Evolutionary conservation across 2,888 invertebrate genomes (phyloP).

Genomic region (Pandemis cinnamomeana): DNA sequence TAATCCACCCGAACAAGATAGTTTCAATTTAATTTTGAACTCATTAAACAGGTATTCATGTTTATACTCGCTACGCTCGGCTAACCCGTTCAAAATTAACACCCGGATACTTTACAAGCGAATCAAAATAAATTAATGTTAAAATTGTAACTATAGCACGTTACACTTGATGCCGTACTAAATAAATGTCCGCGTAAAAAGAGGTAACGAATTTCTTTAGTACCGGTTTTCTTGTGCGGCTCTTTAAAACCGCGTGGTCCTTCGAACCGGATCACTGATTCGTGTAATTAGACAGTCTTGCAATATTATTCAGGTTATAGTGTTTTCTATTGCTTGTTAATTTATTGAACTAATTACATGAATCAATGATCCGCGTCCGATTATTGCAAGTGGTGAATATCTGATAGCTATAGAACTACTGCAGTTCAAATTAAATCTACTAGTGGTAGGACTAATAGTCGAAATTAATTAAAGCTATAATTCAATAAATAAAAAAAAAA

Average conservation of each 20-base stretch:
- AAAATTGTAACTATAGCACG: background rate
- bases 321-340: too few relatives aligned
- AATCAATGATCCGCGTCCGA: too few relatives aligned
- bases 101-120: conserved; percentile 5
- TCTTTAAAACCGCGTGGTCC: background rate
- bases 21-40: background rate
- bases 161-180: background rate
- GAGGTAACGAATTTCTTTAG: background rate
- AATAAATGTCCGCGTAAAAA: background rate
- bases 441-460: too few relatives aligned
- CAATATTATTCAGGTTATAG: background rate
- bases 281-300: background rate
- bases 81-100: conserved; percentile 10
- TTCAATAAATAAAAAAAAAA: too few relatives aligned
- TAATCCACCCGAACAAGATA: background rate
- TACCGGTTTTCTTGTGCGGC: background rate
- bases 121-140: conserved; percentile 1
- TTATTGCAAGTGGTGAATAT: too few relatives aligned
- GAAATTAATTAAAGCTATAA: too few relatives aligned
- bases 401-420: too few relatives aligned
- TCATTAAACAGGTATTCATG: conserved; percentile 12
- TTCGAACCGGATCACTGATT: background rate
- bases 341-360: too few relatives aligned
- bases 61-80: background rate
- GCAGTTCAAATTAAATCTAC: too few relatives aligned